Percentiles rank a stretch among this genome's conserved stretches.
These are phyloP conservation scores for Acestrorhynchus altus DNA, from an alignment of 2,797 vertebrate species.

Conservation along the genomic window DNA sequence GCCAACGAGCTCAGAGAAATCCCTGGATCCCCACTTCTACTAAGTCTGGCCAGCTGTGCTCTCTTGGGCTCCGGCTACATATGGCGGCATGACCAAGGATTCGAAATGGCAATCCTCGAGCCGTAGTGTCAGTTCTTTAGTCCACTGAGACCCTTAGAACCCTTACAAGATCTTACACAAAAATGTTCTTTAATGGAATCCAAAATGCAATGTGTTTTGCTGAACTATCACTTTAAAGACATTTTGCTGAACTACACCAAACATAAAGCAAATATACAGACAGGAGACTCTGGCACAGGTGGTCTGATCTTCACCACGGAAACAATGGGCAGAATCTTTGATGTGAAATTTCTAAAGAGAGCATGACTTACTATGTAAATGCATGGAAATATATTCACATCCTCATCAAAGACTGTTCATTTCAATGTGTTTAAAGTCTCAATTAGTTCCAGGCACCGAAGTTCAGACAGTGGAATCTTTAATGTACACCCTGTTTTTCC, in stretches of 20 bases:
- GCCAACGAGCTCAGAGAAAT: no score
- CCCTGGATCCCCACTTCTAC: no score
- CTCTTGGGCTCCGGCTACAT: no score
- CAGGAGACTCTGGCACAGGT: conserved; percentile 17
- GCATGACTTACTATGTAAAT: conserved; percentile 70
- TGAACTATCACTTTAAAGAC: no score
- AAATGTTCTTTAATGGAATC: no score
- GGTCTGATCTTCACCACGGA: conserved; percentile 38
- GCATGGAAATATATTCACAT: conserved; percentile 75
- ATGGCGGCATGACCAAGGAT: no score
- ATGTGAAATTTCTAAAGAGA: conserved; percentile 66
- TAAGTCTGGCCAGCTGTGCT: no score
- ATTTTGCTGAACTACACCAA: conserved; percentile 19
- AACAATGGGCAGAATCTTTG: conserved; percentile 61
- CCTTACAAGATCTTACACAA: no score
- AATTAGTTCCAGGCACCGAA: conserved; percentile 61
- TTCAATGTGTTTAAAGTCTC: conserved; percentile 59
- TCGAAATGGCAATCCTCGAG: no score
- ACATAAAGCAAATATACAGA: conserved; percentile 14
- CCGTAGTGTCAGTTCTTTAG: no score
- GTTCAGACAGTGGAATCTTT: conserved; percentile 32
- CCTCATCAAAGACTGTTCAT: conserved; percentile 69
- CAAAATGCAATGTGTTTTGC: no score
- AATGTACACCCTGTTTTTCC: conserved; percentile 28
- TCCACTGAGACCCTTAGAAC: no score